Evolutionary conservation across 2,888 invertebrate genomes (phyloP), one percentile per base, ranked within the genome.

Genomic region (Hypselothyrea guttata): DNA sequence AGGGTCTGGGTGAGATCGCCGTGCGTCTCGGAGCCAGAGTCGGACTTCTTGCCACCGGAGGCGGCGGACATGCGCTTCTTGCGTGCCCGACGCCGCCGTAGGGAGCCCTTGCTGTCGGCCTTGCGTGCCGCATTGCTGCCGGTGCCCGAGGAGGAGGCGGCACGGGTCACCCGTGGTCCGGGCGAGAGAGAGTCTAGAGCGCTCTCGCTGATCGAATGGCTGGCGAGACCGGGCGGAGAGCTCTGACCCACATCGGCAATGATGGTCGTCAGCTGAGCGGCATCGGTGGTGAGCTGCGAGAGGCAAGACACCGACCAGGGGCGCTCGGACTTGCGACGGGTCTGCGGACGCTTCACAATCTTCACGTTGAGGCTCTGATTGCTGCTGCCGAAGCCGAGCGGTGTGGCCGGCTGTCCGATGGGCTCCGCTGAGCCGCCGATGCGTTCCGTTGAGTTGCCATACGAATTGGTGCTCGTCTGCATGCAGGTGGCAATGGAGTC

Each of bases 251-350:
- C 75, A 27, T 75, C 81, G 2, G 71, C 79, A 53, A 90, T 90
- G 4, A 91, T 57, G 7, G 78, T 72, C 12, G 91, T 74, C 68
- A 86, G 90, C 58, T 88, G 88, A 7, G 84, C 75, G 7, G 82
- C 75, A 33, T 87, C 87, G 54, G 92, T 91, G 77, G 92, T 92
- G 61, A 94, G 90, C 87, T 95, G 95, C 9, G 95, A 94, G 31
- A 96, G 92, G 78, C 96, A 96, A 5, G 97, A 96, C 4, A 97
- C 96, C 60, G 97, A 96, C 95, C 96, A 96, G 0, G 97, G 97
- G 40, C 97, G 92, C 18, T 92, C 90, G 7, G 90, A 89, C 49
- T 90, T 88, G 46, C 90, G 90, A 28, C 90, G 87, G 7, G 85
- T 71, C 55, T 87, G 86, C 53, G 78, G 81, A 11, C 90, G 89